These are phyloP conservation scores for Eupithecia inturbata DNA, from an alignment of 2,888 invertebrate species.

Conservation along the genomic window DNA sequence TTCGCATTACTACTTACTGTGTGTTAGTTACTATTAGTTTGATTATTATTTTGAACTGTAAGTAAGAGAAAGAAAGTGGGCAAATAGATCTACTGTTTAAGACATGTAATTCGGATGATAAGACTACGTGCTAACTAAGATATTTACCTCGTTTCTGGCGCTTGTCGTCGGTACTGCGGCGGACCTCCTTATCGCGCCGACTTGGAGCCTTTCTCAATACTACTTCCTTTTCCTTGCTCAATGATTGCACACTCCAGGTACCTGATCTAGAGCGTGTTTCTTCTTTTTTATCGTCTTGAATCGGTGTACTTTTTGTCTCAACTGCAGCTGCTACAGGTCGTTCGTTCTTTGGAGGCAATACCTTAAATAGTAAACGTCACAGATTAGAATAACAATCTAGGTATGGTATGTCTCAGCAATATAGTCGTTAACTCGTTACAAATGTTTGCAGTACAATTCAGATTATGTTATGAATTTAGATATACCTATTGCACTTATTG, in stretches of 20 bases:
- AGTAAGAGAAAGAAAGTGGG: not conserved
- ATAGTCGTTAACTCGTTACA: not conserved
- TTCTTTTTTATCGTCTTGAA: constrained; percentile 38
- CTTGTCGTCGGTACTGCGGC: constrained; percentile 67
- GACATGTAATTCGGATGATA: not conserved
- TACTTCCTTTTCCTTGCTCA: constrained; percentile 59
- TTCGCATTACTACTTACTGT: not conserved
- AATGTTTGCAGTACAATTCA: not conserved
- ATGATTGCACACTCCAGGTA: constrained; percentile 81
- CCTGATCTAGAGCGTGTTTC: constrained; percentile 85
- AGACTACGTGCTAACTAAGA: not conserved
- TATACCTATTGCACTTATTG: not conserved
- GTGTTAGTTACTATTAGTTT: not conserved
- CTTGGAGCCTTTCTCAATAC: constrained; percentile 50
- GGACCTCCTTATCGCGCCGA: constrained; percentile 65
- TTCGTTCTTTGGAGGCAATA: constrained; percentile 43
- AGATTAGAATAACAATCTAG: not conserved
- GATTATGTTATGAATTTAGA: not conserved
- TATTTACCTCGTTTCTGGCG: constrained; percentile 72
- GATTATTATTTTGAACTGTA: not conserved
- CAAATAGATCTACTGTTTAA: not conserved
- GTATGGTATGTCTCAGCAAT: not conserved
- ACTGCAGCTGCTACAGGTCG: constrained; percentile 14
- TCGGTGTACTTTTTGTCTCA: constrained; percentile 31
- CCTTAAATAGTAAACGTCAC: constrained; percentile 48